Conservation (phyloP, 2,888 invertebrate species). For the Pachliopta kotzebuea region DNA sequence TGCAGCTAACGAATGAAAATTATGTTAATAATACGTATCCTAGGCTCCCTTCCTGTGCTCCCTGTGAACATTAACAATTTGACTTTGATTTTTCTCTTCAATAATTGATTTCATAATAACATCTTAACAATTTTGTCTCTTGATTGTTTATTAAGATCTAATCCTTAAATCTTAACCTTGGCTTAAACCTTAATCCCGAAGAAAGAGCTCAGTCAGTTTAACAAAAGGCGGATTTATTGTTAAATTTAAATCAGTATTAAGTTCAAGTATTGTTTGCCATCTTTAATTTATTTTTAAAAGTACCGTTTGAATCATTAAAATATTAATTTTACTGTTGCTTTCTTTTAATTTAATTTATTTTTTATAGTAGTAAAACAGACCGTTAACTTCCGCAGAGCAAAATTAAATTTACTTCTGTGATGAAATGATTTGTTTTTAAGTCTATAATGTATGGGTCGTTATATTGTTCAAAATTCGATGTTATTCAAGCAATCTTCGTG, state of each 20-base stretch:
- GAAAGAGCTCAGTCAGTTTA: conserved; percentile 14
- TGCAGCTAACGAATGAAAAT: neutral
- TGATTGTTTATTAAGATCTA: conserved; percentile 15
- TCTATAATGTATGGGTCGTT: neutral
- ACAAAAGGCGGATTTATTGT: conserved; percentile 6
- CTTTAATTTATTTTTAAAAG: no score
- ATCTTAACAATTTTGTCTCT: neutral
- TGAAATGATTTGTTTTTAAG: neutral
- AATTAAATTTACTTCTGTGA: neutral
- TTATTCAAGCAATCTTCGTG: conserved; percentile 7
- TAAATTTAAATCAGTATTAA: conserved; percentile 12
- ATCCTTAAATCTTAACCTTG: conserved; percentile 19
- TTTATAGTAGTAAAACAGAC: no score
- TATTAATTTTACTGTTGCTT: no score
- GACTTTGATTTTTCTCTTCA: neutral
- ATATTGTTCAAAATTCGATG: neutral
- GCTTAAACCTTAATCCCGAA: conserved; percentile 3
- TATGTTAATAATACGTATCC: neutral
- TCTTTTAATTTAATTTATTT: no score
- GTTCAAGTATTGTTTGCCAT: neutral
- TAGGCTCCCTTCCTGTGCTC: neutral
- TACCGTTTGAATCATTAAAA: no score
- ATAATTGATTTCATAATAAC: neutral
- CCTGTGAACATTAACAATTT: neutral
- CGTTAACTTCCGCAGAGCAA: no score